phyloP scores from a whole-genome alignment of 2,113 vertebrate species.

The Eulacestoma nigropectus region DNA sequence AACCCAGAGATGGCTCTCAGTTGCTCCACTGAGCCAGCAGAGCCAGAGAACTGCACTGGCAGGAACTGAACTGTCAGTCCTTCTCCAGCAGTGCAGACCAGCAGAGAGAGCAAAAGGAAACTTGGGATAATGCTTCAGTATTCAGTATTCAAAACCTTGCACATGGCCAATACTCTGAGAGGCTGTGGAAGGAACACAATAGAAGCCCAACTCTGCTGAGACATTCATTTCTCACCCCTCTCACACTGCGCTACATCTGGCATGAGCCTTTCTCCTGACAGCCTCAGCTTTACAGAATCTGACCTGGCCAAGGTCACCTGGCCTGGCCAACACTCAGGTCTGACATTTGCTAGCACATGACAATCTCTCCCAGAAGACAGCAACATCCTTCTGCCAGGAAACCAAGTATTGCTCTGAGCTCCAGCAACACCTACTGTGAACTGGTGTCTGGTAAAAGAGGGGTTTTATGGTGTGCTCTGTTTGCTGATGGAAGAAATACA shows the following conservation, averaged over 20 bases:
- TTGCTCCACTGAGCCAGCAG: not conserved
- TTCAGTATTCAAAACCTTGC: not conserved
- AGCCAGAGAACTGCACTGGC: not conserved
- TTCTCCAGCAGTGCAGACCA: not conserved
- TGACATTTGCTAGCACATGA: not conserved
- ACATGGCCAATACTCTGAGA: not conserved
- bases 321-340: not conserved
- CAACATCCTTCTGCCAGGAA: not conserved
- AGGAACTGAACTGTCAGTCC: not conserved
- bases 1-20: not conserved
- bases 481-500: not conserved
- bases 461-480: not conserved
- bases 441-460: not conserved
- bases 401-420: not conserved
- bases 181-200: not conserved
- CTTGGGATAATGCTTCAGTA: not conserved
- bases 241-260: not conserved
- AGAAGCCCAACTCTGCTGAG: not conserved
- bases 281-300: not conserved
- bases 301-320: not conserved
- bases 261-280: not conserved
- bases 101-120: not conserved
- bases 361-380: not conserved
- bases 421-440: not conserved
- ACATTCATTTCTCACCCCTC: not conserved